These are phyloP conservation scores for Pyrochroa serraticornis DNA, from an alignment of 2,888 invertebrate genomes.

Conservation along the genomic window DNA sequence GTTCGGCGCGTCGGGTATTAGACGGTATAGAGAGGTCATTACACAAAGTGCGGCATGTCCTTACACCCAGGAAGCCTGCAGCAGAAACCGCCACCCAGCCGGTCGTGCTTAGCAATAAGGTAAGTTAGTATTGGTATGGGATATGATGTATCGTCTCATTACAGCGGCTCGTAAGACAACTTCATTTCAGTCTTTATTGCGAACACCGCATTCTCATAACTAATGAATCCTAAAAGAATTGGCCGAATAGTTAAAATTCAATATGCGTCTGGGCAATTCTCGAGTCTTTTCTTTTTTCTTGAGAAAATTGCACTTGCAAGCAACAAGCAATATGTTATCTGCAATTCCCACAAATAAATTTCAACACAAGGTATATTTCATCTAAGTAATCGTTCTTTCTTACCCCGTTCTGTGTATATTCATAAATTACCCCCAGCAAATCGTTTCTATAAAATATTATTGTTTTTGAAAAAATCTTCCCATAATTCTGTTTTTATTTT, in stretches of 20 bases:
- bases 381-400: neutral
- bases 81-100: conserved; percentile 52
- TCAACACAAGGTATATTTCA: neutral
- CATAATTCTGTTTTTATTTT: neutral
- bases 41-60: conserved; percentile 69
- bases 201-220: neutral
- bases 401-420: neutral
- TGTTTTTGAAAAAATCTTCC: neutral
- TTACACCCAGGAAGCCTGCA: conserved; percentile 66
- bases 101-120: conserved; percentile 60
- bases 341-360: neutral
- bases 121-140: conserved; percentile 38
- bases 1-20: conserved; percentile 66
- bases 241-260: conserved; percentile 14
- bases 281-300: neutral
- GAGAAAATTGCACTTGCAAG: too few species aligned
- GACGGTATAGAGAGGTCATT: conserved; percentile 74
- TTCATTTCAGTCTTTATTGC: conserved; percentile 16
- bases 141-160: conserved; percentile 8
- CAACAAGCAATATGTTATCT: too few species aligned
- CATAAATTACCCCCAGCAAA: neutral
- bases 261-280: neutral
- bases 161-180: conserved; percentile 21
- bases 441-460: neutral
- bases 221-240: conserved; percentile 7